Conservation (phyloP, 2,888 invertebrate species). For the Amphipyra berbera region DNA sequence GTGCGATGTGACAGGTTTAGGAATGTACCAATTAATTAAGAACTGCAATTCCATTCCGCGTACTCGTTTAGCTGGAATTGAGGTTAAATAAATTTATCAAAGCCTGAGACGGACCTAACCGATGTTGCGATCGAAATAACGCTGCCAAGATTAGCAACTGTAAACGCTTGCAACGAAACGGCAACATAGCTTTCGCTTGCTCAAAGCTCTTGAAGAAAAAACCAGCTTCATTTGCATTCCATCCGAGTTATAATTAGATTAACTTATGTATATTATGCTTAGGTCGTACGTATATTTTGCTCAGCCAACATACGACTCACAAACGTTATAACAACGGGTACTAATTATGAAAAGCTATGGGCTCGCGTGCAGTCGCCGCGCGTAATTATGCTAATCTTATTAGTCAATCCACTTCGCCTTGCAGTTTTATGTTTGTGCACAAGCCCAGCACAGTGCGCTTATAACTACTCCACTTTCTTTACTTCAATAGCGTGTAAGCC, state of each 20-base stretch:
- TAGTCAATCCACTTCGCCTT: constrained; percentile 84
- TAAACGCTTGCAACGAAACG: constrained; percentile 27
- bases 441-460: constrained; percentile 55
- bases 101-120: constrained; percentile 16
- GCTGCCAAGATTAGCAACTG: constrained; percentile 17
- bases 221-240: constrained; percentile 43
- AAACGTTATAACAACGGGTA: constrained; percentile 66
- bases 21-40: constrained; percentile 27
- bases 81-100: constrained; percentile 42
- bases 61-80: constrained; percentile 26
- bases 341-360: constrained; percentile 85
- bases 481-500: constrained; percentile 56
- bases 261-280: constrained; percentile 17
- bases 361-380: constrained; percentile 79
- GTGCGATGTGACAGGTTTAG: constrained; percentile 13
- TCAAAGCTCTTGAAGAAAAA: constrained; percentile 20
- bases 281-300: constrained; percentile 40
- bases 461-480: constrained; percentile 52
- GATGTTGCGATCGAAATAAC: constrained; percentile 28
- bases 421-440: constrained; percentile 77
- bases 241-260: constrained; percentile 45
- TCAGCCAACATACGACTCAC: constrained; percentile 41
- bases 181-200: constrained; percentile 12
- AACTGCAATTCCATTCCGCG: constrained; percentile 34
- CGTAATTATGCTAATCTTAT: constrained; percentile 88